Evolutionary conservation across 2,888 invertebrate genomes (phyloP), one percentile per base, ranked within the genome.

Genomic region (Ectobius pallidus): DNA sequence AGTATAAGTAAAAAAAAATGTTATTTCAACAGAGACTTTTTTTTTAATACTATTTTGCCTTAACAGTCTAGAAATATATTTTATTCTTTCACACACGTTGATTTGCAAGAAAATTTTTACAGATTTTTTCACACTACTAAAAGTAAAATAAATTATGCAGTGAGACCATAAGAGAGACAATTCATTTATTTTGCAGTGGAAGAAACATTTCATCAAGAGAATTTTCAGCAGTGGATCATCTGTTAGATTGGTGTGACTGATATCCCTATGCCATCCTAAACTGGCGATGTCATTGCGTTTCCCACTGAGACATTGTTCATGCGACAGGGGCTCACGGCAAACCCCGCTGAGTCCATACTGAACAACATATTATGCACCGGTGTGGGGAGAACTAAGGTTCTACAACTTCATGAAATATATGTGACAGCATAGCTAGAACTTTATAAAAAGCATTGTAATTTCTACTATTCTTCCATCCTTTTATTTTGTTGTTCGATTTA

Each of bases 271-370:
- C 58, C 58, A 58, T 30, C 55, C 58, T 39, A 27, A 58, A 42
- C 70, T 30, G 39, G 70, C 58, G 62, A 46, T 71, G 62, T 62
- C 71, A 46, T 34, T 71, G 42, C 25, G 30, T 16, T 46, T 22
- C 62, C 63, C 20, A 34, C 62, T 34, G 70, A 7, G 58, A 27
- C 11, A 58, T 58, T 58, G 58, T 58, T 58, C 58, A 58, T 30
- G 58, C 30, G 58, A 58, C 58, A 58, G 58, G 58, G 58, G 30
- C 58, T 58, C 58, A 58, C 27, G 58, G 58, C 27, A 30, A 58
- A 30, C 27, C 58, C 58, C 58, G 58, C 58, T n/a, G 58, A 22
- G 58, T 30, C 58, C 9, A 9, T 52, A 52, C 25, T 52, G 22
- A 52, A 52, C 52, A 52, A 22, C 46, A 46, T 20, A n/a, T n/a